Conservation (phyloP, 2,888 invertebrate genomes). For the Drosophila tripunctata region DNA sequence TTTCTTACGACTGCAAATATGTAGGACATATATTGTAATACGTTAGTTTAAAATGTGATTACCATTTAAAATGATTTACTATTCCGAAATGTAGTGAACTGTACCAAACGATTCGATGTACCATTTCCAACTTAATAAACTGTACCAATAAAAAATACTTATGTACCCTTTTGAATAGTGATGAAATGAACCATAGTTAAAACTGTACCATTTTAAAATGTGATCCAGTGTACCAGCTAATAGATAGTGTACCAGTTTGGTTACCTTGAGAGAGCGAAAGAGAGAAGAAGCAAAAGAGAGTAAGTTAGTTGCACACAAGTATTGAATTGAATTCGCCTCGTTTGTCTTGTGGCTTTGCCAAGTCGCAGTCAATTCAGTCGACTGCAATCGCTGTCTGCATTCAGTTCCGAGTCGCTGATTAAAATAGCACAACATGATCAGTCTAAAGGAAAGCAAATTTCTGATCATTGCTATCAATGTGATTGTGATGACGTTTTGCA, state of each 20-base stretch:
- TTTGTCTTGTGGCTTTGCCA: not conserved
- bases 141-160: too few species aligned
- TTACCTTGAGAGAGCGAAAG: not conserved
- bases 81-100: not conserved
- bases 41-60: too few species aligned
- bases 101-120: not conserved
- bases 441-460: not conserved
- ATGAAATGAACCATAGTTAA: not conserved
- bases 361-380: not conserved
- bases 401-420: not conserved
- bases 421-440: constrained; percentile 16
- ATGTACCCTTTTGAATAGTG: too few species aligned
- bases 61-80: not conserved
- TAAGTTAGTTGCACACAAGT: not conserved
- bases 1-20: too few species aligned
- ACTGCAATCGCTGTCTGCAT: not conserved
- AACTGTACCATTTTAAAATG: not conserved
- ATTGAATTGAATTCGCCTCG: not conserved
- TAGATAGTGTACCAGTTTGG: not conserved
- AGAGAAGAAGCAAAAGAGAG: not conserved
- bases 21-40: too few species aligned
- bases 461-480: constrained; percentile 1
- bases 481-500: not conserved
- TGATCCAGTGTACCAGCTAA: not conserved
- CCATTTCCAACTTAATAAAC: not conserved